phyloP scores from a whole-genome alignment of 64 coral and sea anemone species.

The Astreopora myriophthalma region DNA sequence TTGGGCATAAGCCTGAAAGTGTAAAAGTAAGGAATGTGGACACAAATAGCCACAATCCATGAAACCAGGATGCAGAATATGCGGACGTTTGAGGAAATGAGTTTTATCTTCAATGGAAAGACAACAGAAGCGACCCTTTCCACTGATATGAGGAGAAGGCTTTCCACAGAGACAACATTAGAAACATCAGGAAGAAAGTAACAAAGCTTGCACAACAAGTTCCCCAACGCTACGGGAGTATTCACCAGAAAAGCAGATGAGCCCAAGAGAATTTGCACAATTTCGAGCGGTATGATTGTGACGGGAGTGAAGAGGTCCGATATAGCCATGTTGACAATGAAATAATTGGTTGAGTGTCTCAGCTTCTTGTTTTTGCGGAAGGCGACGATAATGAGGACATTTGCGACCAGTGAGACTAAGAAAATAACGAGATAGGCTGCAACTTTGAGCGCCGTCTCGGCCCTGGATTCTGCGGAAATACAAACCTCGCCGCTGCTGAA shows the following conservation, averaged over 20 bases:
- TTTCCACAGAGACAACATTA: conserved; percentile 9
- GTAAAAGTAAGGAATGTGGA: conserved; percentile 5
- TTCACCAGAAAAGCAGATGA: not conserved
- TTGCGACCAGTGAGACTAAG: conserved; percentile 13
- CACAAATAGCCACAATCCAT: conserved; percentile 8
- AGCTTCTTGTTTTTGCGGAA: conserved; percentile 18
- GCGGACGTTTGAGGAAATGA: not conserved
- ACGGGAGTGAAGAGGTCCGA: conserved; percentile 36
- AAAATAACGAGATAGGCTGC: not conserved
- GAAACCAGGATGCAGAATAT: not conserved
- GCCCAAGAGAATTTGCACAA: not conserved
- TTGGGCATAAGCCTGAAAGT: not conserved
- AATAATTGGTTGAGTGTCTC: conserved; percentile 24
- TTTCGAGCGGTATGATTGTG: not conserved
- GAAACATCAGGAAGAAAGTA: conserved; percentile 40
- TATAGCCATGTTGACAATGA: conserved; percentile 45
- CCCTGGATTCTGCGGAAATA: not conserved
- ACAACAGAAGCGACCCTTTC: conserved; percentile 21
- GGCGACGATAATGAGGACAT: conserved; percentile 4
- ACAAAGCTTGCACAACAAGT: conserved; percentile 24
- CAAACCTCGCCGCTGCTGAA: no score
- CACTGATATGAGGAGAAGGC: conserved; percentile 10
- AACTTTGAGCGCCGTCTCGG: not conserved
- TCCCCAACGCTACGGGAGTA: not conserved
- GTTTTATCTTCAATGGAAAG: conserved; percentile 5